These are phyloP conservation scores for Alaudala cheleensis DNA, from an alignment of 2,113 vertebrate genomes.

Conservation along the genomic window DNA sequence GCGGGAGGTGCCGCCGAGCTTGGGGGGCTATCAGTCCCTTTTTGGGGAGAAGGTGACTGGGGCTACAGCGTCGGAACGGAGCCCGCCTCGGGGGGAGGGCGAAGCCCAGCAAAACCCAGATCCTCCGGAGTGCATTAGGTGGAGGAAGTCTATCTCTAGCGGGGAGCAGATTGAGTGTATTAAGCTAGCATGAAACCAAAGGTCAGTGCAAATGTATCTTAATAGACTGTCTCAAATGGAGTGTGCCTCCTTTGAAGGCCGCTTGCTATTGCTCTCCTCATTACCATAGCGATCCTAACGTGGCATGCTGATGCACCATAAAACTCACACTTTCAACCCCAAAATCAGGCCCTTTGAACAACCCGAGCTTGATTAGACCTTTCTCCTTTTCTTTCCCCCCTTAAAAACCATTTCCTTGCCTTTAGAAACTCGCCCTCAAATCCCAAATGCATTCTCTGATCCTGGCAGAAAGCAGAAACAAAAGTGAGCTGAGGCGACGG, in stretches of 20 bases:
- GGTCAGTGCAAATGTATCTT: constrained; percentile 87
- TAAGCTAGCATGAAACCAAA: constrained; percentile 85
- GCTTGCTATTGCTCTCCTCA: constrained; percentile 79
- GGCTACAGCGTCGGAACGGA: neutral
- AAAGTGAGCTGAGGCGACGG: constrained; percentile 79
- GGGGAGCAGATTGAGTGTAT: constrained; percentile 78
- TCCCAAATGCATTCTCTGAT: constrained; percentile 84
- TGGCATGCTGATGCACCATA: constrained; percentile 84
- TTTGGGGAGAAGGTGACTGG: neutral
- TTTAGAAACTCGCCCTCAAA: constrained; percentile 85
- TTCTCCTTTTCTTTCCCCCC: constrained; percentile 84
- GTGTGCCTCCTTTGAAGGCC: constrained; percentile 85
- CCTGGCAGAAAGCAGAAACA: constrained; percentile 83
- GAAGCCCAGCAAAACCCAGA: neutral
- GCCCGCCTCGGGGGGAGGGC: neutral
- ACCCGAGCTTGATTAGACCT: constrained; percentile 86
- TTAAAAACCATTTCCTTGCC: constrained; percentile 87
- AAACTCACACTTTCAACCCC: constrained; percentile 87
- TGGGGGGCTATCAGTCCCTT: neutral
- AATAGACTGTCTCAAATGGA: constrained; percentile 87
- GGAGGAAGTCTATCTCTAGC: constrained; percentile 71
- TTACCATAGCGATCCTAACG: constrained; percentile 87
- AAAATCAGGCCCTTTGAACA: constrained; percentile 85
- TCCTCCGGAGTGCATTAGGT: constrained; percentile 30
- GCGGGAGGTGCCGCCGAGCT: neutral